Evolutionary conservation across 1,140 invertebrate genomes (phyloP), one percentile per base, ranked within the genome.

Genomic region (Eurytemora carolleeae): DNA sequence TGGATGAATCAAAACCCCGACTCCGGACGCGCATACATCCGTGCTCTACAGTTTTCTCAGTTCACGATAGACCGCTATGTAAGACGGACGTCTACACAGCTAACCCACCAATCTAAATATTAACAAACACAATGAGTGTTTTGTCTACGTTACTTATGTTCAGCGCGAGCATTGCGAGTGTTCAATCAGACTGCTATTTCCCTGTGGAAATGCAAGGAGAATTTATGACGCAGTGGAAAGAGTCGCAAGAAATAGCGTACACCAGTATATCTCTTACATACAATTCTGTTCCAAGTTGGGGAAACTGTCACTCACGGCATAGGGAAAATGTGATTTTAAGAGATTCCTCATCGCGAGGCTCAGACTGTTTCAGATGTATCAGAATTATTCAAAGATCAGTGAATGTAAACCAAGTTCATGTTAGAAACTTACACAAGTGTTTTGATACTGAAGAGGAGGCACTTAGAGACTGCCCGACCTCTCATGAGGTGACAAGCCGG

Each of bases 191-290:
- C 31, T 73, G 72, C 63, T 73, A 72, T 58, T 73, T 73, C 63
- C 71, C 72, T 2, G 65, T 72, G 20, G 72, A 73, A 61, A 71
- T 67, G 60, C 72, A 73, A 63, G 72, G 72, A 1, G 70, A 70
- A 1, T 73, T 70, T 63, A 62, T 71, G 23, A 72, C 69, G 0
- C 71, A 72, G 61, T 66, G 65, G 3, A 63, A 61, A 15, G 63
- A 67, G 0, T 58, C 64, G 16, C 64, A 57, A 31, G 64, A 64
- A 0, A 55, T 61, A 19, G 55, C 63, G 12, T 65, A 67, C 55
- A 62, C 63, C 2, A 53, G 65, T 60, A 63, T 67, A 18, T 65
- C 65, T 58, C 65, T 67, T 52, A 63, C 66, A 2, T 66, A 65
- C 21, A 57, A 69, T 70, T 52, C 69, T 63, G 56, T 72, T 64